Percentiles rank a stretch among this genome's conserved stretches.
These are phyloP conservation scores for Ispidina picta DNA, from an alignment of 2,797 vertebrate genomes.

Conservation along the genomic window DNA sequence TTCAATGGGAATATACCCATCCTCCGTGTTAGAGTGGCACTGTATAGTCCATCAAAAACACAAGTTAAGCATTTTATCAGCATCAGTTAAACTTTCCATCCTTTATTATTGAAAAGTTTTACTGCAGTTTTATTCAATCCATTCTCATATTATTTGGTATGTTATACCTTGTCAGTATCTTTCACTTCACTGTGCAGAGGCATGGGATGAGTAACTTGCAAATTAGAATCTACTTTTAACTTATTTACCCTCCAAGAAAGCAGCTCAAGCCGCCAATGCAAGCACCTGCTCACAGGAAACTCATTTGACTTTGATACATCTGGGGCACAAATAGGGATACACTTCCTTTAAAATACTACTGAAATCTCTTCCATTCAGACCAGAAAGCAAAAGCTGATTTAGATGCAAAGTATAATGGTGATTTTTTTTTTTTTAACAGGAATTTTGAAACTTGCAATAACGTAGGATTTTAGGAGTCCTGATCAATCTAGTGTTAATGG, in stretches of 20 bases:
- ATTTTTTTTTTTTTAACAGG: not conserved
- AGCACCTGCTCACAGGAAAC: not conserved
- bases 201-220: not conserved
- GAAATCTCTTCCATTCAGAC: not conserved
- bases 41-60: not conserved
- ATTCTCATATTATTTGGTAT: not conserved
- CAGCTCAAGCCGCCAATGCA: not conserved
- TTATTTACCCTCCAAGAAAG: not conserved
- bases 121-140: not conserved
- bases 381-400: not conserved
- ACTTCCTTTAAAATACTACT: not conserved
- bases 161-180: not conserved
- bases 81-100: not conserved
- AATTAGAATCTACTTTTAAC: slow-evolving; percentile 20
- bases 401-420: not conserved
- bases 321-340: not conserved
- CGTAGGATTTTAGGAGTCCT: not conserved
- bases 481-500: not conserved
- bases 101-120: not conserved
- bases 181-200: not conserved
- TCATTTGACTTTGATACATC: not conserved
- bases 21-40: not conserved
- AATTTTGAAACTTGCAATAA: not conserved
- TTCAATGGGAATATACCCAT: not conserved
- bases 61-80: not conserved